phyloP scores from a whole-genome alignment of 2,113 vertebrate genomes.

The Heterotilapia buettikoferi region DNA sequence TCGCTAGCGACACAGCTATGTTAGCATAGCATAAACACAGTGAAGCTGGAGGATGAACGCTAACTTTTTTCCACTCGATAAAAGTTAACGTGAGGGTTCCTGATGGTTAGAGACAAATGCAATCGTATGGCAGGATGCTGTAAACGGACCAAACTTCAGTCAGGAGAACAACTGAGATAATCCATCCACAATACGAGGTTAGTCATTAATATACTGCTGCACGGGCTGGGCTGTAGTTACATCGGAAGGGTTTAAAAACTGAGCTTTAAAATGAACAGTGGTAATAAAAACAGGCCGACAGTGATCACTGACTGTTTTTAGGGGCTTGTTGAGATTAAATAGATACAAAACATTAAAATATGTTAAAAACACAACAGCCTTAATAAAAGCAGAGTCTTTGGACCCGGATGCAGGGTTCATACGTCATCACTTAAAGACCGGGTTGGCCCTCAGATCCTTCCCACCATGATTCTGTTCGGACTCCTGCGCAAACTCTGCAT shows the following conservation, averaged over 20 bases:
- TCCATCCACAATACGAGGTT: accelerated
- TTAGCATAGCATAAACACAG: background rate
- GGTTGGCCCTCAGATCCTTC: background rate
- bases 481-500: accelerated
- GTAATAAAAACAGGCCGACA: accelerated
- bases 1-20: no score
- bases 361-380: background rate
- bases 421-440: background rate
- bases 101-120: accelerated
- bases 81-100: accelerated
- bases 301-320: background rate
- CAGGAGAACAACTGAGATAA: background rate
- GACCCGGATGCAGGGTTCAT: background rate
- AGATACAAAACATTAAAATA: background rate
- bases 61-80: no score
- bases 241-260: accelerated
- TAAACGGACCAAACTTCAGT: accelerated
- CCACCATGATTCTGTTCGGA: background rate
- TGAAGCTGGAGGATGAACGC: background rate
- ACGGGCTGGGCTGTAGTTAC: accelerated
- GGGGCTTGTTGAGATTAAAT: accelerated
- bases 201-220: background rate
- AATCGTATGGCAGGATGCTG: accelerated
- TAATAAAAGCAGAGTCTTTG: background rate
- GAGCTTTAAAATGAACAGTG: background rate